Conservation (phyloP, 2,113 vertebrate genomes). For the Zosterops pallidus region DNA sequence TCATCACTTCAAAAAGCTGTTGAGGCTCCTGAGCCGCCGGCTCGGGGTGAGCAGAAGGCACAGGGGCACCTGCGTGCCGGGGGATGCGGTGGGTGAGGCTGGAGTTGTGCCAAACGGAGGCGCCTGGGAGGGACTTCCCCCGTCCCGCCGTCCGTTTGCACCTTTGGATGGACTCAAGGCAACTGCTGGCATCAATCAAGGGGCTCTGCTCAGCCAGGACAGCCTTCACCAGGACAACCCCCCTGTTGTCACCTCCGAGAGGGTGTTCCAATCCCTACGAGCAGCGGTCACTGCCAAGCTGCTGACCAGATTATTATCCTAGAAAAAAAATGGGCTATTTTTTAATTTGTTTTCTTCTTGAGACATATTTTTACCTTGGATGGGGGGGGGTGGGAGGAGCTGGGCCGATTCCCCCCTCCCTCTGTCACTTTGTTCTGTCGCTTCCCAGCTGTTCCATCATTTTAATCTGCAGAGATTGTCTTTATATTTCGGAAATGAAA, state of each 20-base stretch:
- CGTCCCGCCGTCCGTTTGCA: rapidly evolving
- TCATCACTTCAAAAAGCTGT: background rate
- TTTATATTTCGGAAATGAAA: constrained; percentile 10
- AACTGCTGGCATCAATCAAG: background rate
- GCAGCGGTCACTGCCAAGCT: background rate
- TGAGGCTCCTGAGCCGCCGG: background rate
- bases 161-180: rapidly evolving
- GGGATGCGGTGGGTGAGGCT: rapidly evolving
- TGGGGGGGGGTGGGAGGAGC: background rate
- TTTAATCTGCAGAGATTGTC: constrained; percentile 54
- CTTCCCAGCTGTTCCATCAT: constrained; percentile 25
- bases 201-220: background rate
- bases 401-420: background rate
- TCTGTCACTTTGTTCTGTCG: background rate
- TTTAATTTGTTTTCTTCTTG: background rate
- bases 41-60: background rate
- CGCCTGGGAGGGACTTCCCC: background rate
- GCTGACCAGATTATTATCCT: background rate
- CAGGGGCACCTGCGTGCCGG: background rate
- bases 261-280: rapidly evolving
- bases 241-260: background rate
- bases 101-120: rapidly evolving
- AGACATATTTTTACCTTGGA: background rate
- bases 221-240: background rate
- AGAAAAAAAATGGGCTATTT: background rate